A percentile compares a stretch with the other conserved stretches of the same genome.
Conservation (phyloP, 2,797 vertebrate genomes). For the Petrocephalus sullivani region DNA sequence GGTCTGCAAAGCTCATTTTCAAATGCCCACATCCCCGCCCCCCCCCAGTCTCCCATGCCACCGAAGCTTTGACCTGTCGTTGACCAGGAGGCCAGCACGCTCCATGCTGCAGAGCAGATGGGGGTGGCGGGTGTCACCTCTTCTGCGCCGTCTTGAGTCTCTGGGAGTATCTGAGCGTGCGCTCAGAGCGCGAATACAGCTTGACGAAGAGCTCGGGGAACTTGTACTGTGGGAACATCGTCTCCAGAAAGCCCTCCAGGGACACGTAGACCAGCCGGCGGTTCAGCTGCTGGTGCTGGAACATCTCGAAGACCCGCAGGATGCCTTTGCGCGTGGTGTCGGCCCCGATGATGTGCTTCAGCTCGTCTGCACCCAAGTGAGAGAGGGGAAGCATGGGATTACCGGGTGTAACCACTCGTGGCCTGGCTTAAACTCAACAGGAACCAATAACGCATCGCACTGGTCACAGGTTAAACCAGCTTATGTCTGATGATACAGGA, state of each 20-base stretch:
- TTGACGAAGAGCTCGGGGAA: constrained; percentile 96
- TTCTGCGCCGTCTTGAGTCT: constrained; percentile 86
- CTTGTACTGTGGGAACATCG: constrained; percentile 94
- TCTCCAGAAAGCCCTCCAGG: constrained; percentile 96
- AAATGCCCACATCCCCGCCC: constrained; percentile 30
- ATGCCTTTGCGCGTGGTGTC: constrained; percentile 97
- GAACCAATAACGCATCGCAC: neutral
- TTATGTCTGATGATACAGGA: neutral
- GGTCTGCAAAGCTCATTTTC: neutral
- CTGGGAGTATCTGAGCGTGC: constrained; percentile 82
- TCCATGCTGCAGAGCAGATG: neutral
- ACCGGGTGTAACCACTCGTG: neutral
- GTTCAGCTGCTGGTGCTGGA: constrained; percentile 96
- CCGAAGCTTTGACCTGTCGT: constrained; percentile 27
- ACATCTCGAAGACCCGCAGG: constrained; percentile 97
- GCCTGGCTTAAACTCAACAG: neutral
- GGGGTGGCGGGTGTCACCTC: constrained; percentile 89
- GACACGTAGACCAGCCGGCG: constrained; percentile 92
- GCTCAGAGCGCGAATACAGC: constrained; percentile 91
- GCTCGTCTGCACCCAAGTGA: constrained; percentile 75
- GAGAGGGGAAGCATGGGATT: neutral
- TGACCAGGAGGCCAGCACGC: constrained; percentile 35
- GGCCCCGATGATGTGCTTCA: constrained; percentile 98
- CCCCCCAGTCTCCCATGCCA: constrained; percentile 30
- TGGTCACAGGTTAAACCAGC: neutral